These are phyloP conservation scores for Drosophila suzukii DNA, from an alignment of 1,140 invertebrate genomes.

Conservation along the genomic window DNA sequence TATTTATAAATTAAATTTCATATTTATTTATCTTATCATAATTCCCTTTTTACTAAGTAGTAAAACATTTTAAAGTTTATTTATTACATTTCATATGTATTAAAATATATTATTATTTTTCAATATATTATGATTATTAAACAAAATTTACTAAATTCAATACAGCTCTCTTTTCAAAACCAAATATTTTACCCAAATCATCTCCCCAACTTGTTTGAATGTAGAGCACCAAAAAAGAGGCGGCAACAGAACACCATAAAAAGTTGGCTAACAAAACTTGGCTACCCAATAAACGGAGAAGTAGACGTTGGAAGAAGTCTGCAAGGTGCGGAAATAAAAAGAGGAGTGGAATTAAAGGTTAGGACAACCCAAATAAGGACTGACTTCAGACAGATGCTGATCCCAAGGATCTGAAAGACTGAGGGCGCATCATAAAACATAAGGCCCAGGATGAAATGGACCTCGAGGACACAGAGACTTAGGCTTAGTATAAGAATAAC, in stretches of 20 bases:
- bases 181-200: neutral
- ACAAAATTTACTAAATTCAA: too few relatives aligned
- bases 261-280: conserved; percentile 20
- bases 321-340: conserved; percentile 19
- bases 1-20: too few relatives aligned
- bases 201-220: neutral
- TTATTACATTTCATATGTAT: too few relatives aligned
- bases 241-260: neutral
- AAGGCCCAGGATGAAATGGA: conserved; percentile 49
- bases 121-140: too few relatives aligned
- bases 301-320: conserved; percentile 5
- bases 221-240: conserved; percentile 12
- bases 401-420: neutral
- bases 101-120: too few relatives aligned
- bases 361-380: neutral
- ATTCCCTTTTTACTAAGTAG: too few relatives aligned
- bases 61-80: too few relatives aligned
- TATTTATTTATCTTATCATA: too few relatives aligned
- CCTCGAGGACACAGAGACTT: conserved; percentile 19
- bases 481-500: conserved; percentile 46
- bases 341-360: neutral
- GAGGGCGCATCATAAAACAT: conserved; percentile 54
- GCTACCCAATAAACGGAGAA: conserved; percentile 13
- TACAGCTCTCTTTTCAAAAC: too few relatives aligned
- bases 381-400: conserved; percentile 24